Evolutionary conservation across 2,797 vertebrate species (phyloP), one percentile per base, ranked within the genome.

Genomic region (Rhabdophis nuchalis): DNA sequence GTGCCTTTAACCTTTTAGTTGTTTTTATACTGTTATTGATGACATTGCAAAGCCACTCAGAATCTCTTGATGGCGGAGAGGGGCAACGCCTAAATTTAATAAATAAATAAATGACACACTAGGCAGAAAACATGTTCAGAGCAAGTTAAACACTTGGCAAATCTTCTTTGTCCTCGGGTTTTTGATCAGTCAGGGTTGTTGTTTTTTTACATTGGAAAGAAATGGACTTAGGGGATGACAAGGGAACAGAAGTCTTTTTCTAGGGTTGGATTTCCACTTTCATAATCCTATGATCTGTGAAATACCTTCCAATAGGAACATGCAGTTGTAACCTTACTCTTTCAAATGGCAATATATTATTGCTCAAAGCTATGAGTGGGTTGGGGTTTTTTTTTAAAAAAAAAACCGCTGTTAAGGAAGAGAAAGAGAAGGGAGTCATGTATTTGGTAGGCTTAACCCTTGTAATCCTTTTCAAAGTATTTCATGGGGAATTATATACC

Each of bases 401-500:
- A n/a, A n/a, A n/a, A n/a, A n/a, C n/a, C 25, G 86, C 89, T 85
- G 86, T 56, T 90, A 88, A 20, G 68, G 86, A 72, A 90, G 32
- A 18, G 23, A 32, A 82, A 77, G 32, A 88, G 57, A 88, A 36
- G 14, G 20, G 92, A 61, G 8, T 46, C 52, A n/a, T 88, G 46
- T 50, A 60, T 85, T 93, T 61, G 82, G 93, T 87, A 89, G 85
- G 95, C 91, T 95, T 68, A 90, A 89, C 93, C 93, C 85, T 92
- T 94, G 89, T 93, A 77, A 91, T 90, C 92, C 93, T 90, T 93
- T 94, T 87, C 56, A 72, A 82, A 82, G 72, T 95, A 86, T 89
- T 94, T 93, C 88, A 92, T 89, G 91, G 92, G 93, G 53, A n/a
- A 93, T 89, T 77, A 91, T 89, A 41, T 89, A 94, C 93, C 36